Percentiles rank a stretch among this genome's conserved stretches.
Evolutionary conservation across 2,797 vertebrate genomes (phyloP).

Genomic region (Halcyon chelicuti): DNA sequence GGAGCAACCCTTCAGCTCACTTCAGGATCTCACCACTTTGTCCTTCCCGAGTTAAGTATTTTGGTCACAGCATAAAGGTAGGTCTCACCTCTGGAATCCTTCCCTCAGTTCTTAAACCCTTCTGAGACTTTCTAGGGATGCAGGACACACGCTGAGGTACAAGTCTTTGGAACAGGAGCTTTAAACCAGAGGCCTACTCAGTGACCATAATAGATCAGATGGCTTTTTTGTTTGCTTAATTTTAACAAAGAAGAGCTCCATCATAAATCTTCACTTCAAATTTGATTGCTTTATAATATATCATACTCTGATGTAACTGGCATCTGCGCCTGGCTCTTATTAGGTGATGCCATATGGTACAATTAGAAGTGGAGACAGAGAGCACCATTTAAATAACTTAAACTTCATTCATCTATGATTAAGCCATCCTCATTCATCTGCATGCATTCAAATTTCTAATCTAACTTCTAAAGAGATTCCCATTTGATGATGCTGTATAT

Average conservation of each 20-base stretch:
- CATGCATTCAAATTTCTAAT: neutral
- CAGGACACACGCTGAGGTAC: fast-evolving
- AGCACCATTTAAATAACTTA: constrained; percentile 24
- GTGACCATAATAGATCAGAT: neutral
- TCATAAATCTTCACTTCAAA: constrained; percentile 64
- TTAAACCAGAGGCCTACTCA: neutral
- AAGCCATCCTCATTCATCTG: neutral
- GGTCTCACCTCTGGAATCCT: neutral
- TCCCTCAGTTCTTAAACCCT: neutral
- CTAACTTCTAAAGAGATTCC: neutral
- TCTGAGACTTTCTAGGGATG: neutral
- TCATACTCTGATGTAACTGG: constrained; percentile 46
- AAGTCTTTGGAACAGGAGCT: neutral
- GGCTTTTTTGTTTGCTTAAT: constrained; percentile 34
- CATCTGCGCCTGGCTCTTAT: constrained; percentile 51
- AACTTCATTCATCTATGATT: constrained; percentile 9
- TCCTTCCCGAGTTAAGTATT: neutral
- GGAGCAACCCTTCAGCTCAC: neutral
- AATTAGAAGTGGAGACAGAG: constrained; percentile 26
- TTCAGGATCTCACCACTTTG: neutral
- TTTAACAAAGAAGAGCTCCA: constrained; percentile 26
- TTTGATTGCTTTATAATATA: constrained; percentile 53
- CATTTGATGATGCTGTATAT: neutral
- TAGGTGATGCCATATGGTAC: constrained; percentile 56
- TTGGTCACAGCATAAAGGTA: neutral